Conservation (phyloP, 2,888 invertebrate genomes). For the Tenthredo amoena region DNA sequence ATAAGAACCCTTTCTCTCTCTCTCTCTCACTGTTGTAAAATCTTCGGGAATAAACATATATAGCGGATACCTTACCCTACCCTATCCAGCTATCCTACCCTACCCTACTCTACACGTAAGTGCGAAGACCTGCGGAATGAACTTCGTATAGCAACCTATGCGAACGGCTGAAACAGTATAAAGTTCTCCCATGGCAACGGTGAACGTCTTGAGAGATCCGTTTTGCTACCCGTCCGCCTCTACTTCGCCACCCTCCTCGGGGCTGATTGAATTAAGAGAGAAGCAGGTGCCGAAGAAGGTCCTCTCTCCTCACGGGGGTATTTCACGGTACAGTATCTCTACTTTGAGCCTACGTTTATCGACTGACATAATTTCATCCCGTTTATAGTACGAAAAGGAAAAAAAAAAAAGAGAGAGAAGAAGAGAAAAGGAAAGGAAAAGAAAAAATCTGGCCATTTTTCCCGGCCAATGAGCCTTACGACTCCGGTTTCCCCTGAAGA, state of each 20-base stretch:
- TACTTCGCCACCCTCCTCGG: constrained; percentile 23
- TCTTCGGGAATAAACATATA: constrained; percentile 25
- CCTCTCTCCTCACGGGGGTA: constrained; percentile 24
- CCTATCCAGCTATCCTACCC: background rate
- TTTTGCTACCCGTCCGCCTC: constrained; percentile 25
- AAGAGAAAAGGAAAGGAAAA: background rate
- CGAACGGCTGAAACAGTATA: constrained; percentile 30
- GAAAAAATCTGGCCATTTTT: constrained; percentile 17
- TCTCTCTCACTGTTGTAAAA: constrained; percentile 1
- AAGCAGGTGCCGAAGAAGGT: constrained; percentile 56
- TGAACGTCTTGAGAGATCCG: constrained; percentile 37
- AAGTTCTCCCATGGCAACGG: constrained; percentile 39
- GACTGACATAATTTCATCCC: constrained; percentile 29
- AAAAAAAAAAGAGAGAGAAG: background rate
- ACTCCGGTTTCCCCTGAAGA: constrained; percentile 7
- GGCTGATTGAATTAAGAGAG: constrained; percentile 55
- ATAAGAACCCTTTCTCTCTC: constrained; percentile 1
- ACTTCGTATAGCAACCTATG: constrained; percentile 26
- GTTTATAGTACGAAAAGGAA: background rate
- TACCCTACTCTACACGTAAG: background rate
- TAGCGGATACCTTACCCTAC: constrained; percentile 2
- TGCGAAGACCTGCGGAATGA: constrained; percentile 27
- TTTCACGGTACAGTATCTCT: constrained; percentile 19
- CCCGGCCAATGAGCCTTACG: background rate
- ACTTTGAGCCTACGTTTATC: constrained; percentile 8